Conservation (phyloP, 2,888 invertebrate species). For the Chirona hameri region DNA sequence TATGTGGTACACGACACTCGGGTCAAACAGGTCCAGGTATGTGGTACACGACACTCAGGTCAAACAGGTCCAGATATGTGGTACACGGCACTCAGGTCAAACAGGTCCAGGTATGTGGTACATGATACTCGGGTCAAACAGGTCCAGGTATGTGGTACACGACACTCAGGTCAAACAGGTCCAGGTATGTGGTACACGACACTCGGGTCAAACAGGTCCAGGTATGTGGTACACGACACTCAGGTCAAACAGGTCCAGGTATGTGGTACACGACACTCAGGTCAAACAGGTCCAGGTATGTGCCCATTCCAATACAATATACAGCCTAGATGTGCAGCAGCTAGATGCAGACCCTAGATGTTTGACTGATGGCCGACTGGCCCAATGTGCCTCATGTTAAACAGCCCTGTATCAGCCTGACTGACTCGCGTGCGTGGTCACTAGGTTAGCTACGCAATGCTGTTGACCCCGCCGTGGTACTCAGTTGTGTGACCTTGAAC, state of each 20-base stretch:
- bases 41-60: background rate
- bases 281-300: too few species aligned
- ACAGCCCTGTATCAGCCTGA: background rate
- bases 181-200: background rate
- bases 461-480: too few species aligned
- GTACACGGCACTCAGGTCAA: background rate
- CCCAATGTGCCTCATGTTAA: background rate
- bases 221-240: background rate
- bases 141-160: background rate
- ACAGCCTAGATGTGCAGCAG: background rate
- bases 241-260: slow-evolving; percentile 7
- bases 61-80: slow-evolving; percentile 2
- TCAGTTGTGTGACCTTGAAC: too few species aligned
- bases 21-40: too few species aligned
- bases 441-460: too few species aligned
- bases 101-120: background rate
- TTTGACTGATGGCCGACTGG: too few species aligned
- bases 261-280: background rate
- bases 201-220: background rate
- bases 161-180: background rate
- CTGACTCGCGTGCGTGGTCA: too few species aligned
- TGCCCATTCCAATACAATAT: too few species aligned
- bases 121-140: background rate
- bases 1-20: background rate
- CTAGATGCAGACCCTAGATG: background rate